Evolutionary conservation across 2,797 vertebrate genomes (phyloP).

Genomic region (Limosa lapponica): DNA sequence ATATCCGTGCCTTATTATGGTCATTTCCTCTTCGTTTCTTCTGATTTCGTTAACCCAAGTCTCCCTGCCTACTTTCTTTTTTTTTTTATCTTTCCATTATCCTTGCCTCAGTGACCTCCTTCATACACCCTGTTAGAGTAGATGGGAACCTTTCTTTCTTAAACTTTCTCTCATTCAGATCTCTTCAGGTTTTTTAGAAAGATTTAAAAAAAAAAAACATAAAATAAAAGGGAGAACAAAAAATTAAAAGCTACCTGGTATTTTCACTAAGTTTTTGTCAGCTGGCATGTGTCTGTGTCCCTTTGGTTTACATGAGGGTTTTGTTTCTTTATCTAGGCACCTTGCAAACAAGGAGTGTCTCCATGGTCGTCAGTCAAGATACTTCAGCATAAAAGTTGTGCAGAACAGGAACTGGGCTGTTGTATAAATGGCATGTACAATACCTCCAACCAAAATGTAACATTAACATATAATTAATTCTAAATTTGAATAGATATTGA

Average conservation of each 20-base stretch:
- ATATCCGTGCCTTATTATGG: conserved; percentile 51
- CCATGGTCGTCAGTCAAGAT: not conserved
- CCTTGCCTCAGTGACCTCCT: not conserved
- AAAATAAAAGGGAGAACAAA: not conserved
- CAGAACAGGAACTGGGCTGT: not conserved
- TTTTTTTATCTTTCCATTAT: not conserved
- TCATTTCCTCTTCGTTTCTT: not conserved
- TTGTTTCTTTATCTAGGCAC: not conserved
- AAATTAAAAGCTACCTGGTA: not conserved
- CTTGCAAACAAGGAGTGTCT: not conserved
- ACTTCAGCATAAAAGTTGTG: not conserved
- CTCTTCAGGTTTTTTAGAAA: not conserved
- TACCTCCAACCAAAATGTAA: not conserved
- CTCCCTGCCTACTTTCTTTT: not conserved
- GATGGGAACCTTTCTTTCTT: not conserved
- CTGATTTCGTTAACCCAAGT: not conserved
- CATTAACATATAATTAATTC: not conserved
- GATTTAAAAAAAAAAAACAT: rapidly evolving
- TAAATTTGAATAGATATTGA: not conserved
- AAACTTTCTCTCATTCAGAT: not conserved
- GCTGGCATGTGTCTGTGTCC: not conserved
- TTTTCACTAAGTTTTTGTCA: not conserved
- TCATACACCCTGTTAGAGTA: not conserved
- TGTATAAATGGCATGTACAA: not conserved
- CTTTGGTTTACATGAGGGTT: not conserved